Evolutionary conservation across 92 coral and sea anemone species (phyloP), one percentile per base, ranked within the genome.

Genomic region (Siderastrea radians): DNA sequence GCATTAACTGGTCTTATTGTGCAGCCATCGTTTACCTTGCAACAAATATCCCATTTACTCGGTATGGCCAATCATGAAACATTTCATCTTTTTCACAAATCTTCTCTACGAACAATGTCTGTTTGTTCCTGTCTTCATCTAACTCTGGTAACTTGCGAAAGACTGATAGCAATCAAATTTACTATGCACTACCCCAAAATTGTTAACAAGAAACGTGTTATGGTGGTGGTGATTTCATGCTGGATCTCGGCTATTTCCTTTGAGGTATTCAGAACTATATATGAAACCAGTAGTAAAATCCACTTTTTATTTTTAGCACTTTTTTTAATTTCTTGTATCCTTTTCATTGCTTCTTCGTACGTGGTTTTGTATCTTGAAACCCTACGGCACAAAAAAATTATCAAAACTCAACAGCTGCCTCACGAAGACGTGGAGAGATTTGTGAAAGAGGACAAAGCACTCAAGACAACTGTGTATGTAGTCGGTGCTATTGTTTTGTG

Each of bases 371-470:
- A 68, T 43, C 45, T 68, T 68, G 72, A 68, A 38, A 67, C 72
- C 5, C 72, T 45, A 6, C 38, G 72, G 6, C 72, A 67, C 49
- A 48, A 43, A 43, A 38, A 19, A 9, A 68, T 2, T 11, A 68
- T 68, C 3, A 68, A 68, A 68, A 38, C 69, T 16, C 69, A 64
- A 64, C 69, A 64, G 69, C 69, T 64, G 5, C 69, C 69, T 5
- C 69, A 19, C 7, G 72, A 38, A 38, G 72, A 68, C 2, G 72
- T 68, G 15, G 49, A 38, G 9, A 68, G 72, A 44, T 44, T 38
- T 14, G 7, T 64, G 2, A 64, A n/a, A 64, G 69, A 64, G n/a
- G 26, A 16, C 69, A 16, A 15, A 5, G 69, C 69, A 10, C 69
- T 64, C 4, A 64, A 64, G 69, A 64, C 69, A n/a, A 64, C 69